Percentiles rank a stretch among this genome's conserved stretches.
Conservation (phyloP, 2,888 invertebrate species). For the Leptinotarsa juncta region DNA sequence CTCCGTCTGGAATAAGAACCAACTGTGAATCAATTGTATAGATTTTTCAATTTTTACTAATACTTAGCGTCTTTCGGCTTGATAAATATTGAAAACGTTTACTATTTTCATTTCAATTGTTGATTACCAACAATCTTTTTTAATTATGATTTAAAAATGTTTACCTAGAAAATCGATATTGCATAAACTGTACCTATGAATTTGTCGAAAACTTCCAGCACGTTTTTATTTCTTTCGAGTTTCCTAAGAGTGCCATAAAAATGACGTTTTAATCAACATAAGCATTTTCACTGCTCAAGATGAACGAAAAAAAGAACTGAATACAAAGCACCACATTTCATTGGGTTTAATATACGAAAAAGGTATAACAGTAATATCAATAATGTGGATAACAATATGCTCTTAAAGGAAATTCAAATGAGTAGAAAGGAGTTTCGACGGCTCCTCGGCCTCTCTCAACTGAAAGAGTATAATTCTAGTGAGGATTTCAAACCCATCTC, state of each 20-base stretch:
- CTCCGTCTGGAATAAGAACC: too few relatives aligned
- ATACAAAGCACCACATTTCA: constrained; percentile 23
- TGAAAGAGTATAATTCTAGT: constrained; percentile 1
- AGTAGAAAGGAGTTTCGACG: constrained; percentile 2
- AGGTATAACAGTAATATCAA: constrained; percentile 22
- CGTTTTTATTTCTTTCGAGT: neutral
- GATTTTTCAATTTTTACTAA: too few relatives aligned
- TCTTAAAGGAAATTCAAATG: constrained; percentile 2
- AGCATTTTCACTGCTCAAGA: constrained; percentile 9
- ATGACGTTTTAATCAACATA: constrained; percentile 7
- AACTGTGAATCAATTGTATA: too few relatives aligned
- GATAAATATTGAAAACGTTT: too few relatives aligned
- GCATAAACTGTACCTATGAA: too few relatives aligned
- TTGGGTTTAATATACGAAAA: constrained; percentile 14
- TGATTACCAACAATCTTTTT: too few relatives aligned
- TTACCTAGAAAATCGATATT: too few relatives aligned
- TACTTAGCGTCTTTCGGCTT: too few relatives aligned
- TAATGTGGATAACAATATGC: constrained; percentile 8
- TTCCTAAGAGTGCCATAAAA: constrained; percentile 4
- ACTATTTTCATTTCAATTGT: too few relatives aligned
- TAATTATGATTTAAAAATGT: too few relatives aligned
- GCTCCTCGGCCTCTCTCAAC: constrained; percentile 1
- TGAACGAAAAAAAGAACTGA: constrained; percentile 15
- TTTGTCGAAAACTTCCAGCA: too few relatives aligned
- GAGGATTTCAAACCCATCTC: constrained; percentile 11